Base-by-base conservation (phyloP, 2,888 invertebrate genomes). In the Hydraecia micacea region DNA sequence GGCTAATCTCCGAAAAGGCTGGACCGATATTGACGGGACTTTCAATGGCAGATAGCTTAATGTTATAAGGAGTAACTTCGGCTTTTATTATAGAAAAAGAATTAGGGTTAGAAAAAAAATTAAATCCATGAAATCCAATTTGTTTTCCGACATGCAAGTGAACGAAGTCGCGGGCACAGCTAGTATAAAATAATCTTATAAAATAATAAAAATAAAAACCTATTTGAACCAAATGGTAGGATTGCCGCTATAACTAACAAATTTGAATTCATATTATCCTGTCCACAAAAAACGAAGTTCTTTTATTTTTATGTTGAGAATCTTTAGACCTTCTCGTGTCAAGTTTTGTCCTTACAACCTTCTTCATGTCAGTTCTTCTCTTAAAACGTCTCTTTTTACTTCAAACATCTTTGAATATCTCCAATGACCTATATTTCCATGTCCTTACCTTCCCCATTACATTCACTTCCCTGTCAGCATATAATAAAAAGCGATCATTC, bases 401-500 rank as follows among this genome's bases (percentile, higher is more conserved):
- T 62, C 46, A 75, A 60, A 74, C 7, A 60, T 39, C 60, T 68
- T 77, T 39, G 79, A 55, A 46, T 8, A 21, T 39, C 5, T 28
- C 6, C 3, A 77, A 39, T 67, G 21, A 36, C 79, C 67, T 49
- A 77, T 6, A 67, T 78, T 78, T 28, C 28, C 28, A 36, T 66
- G 32, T 46, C 65, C 28, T 46, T 76, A 42, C 13, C 36, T 66
- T 42, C 58, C 55, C 18, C n/a, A 67, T 49, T 49, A 68, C 28
- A 39, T 36, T 63, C 28, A 55, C 80, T 71, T 63, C 49, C 18
- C 42, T 68, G 80, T 76, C 73, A 70, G 73, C 60, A 32, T 58
- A 67, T 80, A 84, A 77, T 55, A 84, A 71, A 58, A 85, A 75
- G 39, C n/a, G 75, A 63, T 62, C 70, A 75, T 78, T 73, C 78